Percentiles rank a stretch among this genome's conserved stretches.
Evolutionary conservation across 2,797 vertebrate species (phyloP).

Genomic region (Phylloscopus collybita): DNA sequence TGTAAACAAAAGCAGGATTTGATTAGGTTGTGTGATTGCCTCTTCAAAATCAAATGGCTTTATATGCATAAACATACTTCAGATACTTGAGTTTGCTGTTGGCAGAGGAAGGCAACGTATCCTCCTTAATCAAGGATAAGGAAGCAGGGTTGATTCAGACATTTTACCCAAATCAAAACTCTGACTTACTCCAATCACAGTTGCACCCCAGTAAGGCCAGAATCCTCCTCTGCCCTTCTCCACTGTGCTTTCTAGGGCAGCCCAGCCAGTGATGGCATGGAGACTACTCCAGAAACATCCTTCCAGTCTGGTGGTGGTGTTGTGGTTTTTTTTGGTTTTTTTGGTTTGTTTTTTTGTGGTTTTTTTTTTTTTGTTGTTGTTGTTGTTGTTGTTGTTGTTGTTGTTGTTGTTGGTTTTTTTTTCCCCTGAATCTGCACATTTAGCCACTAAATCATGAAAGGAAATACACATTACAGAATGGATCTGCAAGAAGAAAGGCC

Average conservation of each 20-base stretch:
- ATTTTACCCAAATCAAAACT: neutral
- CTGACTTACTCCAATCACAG: neutral
- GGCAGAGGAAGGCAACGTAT: neutral
- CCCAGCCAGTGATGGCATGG: neutral
- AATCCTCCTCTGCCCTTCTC: neutral
- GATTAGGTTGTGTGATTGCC: neutral
- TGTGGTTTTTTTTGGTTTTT: too few species aligned
- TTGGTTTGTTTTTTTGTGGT: too few species aligned
- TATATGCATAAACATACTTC: neutral
- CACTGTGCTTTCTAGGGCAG: neutral
- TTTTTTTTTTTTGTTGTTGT: neutral
- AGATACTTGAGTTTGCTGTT: neutral
- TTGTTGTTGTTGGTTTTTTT: too few species aligned
- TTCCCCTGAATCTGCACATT: neutral
- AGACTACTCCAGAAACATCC: neutral
- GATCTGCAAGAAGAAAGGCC: neutral
- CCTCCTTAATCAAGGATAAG: neutral
- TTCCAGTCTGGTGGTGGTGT: neutral
- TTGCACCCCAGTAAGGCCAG: accelerated
- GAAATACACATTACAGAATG: neutral
- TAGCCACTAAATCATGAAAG: neutral
- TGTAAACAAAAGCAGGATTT: slow-evolving; percentile 40
- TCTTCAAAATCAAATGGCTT: neutral
- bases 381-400: too few species aligned
- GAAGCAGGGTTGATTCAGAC: neutral